A percentile compares a stretch with the other conserved stretches of the same genome.
These are phyloP conservation scores for Tenthredo livida DNA, from an alignment of 2,888 invertebrate genomes.

Conservation along the genomic window DNA sequence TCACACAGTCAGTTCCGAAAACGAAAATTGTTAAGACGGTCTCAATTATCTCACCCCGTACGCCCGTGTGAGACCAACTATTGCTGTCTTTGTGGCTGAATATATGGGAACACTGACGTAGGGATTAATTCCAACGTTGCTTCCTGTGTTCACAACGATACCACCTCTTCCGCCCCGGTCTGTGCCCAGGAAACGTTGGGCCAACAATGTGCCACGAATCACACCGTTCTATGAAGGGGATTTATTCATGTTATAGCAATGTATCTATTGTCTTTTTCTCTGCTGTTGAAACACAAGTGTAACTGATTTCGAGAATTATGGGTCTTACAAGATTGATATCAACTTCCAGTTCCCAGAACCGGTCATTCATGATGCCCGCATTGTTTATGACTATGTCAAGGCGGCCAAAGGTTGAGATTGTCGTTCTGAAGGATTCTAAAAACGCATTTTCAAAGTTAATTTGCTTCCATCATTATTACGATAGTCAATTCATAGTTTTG, in stretches of 20 bases:
- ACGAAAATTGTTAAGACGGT: conserved; percentile 14
- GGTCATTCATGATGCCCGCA: conserved; percentile 89
- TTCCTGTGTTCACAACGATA: conserved; percentile 88
- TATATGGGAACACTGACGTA: conserved; percentile 88
- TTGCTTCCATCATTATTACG: not conserved
- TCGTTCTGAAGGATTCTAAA: conserved; percentile 87
- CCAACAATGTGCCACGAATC: conserved; percentile 87
- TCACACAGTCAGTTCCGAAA: not conserved
- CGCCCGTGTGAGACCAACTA: conserved; percentile 86
- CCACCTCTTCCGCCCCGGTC: conserved; percentile 89
- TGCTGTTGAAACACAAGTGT: not conserved
- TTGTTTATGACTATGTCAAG: conserved; percentile 90
- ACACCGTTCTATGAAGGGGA: conserved; percentile 84
- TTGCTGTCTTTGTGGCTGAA: conserved; percentile 88
- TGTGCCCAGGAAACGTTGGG: conserved; percentile 87
- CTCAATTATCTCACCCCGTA: conserved; percentile 82
- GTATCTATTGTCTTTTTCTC: not conserved
- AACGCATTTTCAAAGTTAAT: conserved; percentile 58
- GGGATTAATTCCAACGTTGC: conserved; percentile 85
- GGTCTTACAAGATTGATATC: conserved; percentile 87
- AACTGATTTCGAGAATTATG: not conserved
- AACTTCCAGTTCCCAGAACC: conserved; percentile 88
- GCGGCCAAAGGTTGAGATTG: conserved; percentile 85
- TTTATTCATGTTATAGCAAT: conserved; percentile 1
- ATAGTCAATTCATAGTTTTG: not conserved